Percentiles rank a stretch among this genome's conserved stretches.
phyloP scores from a whole-genome alignment of 2,797 vertebrate genomes.

The Danionella dracula region DNA sequence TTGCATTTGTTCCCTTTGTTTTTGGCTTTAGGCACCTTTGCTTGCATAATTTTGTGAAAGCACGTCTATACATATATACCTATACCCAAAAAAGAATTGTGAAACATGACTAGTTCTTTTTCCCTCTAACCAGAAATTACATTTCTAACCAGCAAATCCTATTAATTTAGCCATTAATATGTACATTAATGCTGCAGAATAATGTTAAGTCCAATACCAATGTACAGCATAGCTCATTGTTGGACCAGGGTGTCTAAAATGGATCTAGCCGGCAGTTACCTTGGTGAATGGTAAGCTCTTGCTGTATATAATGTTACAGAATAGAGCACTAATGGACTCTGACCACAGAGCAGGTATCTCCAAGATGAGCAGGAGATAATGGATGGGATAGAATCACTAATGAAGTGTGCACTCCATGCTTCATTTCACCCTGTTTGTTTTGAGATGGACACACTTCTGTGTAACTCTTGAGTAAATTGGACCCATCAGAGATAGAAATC shows the following conservation, averaged over 20 bases:
- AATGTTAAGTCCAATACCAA: neutral
- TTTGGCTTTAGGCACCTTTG: too few species aligned
- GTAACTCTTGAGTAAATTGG: neutral
- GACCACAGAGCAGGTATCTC: conserved; percentile 28
- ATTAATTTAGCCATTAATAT: too few species aligned
- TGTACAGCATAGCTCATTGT: neutral
- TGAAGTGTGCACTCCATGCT: conserved; percentile 31
- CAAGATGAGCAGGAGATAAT: conserved; percentile 35
- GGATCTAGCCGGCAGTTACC: conserved; percentile 36
- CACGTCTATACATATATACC: too few species aligned
- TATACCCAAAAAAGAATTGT: too few species aligned
- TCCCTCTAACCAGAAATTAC: too few species aligned
- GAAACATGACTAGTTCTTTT: too few species aligned
- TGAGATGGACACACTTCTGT: neutral
- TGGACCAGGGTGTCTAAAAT: conserved; percentile 20
- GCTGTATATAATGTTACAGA: conserved; percentile 30
- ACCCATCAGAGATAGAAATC: neutral
- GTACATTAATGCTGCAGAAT: neutral
- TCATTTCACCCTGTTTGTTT: conserved; percentile 12
- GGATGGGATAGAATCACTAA: conserved; percentile 38
- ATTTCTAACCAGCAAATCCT: too few species aligned
- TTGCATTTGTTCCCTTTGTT: too few species aligned
- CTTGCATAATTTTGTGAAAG: too few species aligned
- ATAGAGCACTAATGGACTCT: conserved; percentile 36
- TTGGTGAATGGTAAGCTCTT: conserved; percentile 30